Base-by-base conservation (phyloP, 2,888 invertebrate genomes). In the Microchrysa polita region DNA sequence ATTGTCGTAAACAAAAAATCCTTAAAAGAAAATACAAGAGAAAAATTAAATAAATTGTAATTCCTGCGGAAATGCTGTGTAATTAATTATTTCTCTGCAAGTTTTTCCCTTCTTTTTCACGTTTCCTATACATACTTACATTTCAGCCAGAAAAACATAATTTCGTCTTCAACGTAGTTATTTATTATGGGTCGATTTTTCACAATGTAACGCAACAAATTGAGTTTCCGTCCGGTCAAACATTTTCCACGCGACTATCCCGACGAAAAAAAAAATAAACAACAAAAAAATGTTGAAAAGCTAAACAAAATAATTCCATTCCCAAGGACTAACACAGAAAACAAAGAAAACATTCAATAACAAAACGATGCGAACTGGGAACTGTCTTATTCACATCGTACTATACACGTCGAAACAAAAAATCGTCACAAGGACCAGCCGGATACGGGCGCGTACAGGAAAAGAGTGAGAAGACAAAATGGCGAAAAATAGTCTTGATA, bases 401-500 rank as follows among this genome's bases (percentile, higher is more conserved):
- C n/a, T n/a, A n/a, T n/a, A n/a, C n/a, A n/a, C n/a, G n/a, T n/a
- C n/a, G n/a, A n/a, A n/a, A n/a, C 14, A 40, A 42, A 67, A 52
- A 67, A 53, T 48, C 48, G 27, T 34, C 27, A 34, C 27, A 16
- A 18, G 12, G 57, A 57, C 23, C 22, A 67, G 14, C 10, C 18
- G 67, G 48, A 44, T 18, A 67, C n/a, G 9, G n/a, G 14, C 60
- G n/a, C 20, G n/a, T n/a, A 55, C 40, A 63, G 16, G 65, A 44
- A 23, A 44, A 27, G 23, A 57, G 16, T 42, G 42, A 23, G 44
- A 73, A 73, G 73, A 65, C 55, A 65, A 65, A 73, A 18, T 9
- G 65, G 34, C 57, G 55, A 42, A n/a, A 42, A 20, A 75, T 75
- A 75, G 75, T 73, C 77, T 77, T 78, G 78, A 78, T 78, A 78